These are phyloP conservation scores for Drosophila suboccidentalis DNA, from an alignment of 2,888 invertebrate genomes.

Conservation along the genomic window DNA sequence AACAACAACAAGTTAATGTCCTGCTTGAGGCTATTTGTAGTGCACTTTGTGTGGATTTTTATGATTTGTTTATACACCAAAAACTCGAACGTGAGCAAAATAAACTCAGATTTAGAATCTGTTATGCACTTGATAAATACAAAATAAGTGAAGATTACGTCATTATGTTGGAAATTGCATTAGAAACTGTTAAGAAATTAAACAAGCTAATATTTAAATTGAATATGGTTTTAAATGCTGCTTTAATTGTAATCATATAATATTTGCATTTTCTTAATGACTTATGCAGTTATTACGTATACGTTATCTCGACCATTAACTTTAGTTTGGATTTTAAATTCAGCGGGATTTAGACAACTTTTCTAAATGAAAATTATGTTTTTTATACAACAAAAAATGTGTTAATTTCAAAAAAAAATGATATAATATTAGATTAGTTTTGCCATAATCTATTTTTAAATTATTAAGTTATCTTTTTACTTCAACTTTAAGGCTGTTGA, in stretches of 20 bases:
- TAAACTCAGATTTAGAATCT: constrained; percentile 21
- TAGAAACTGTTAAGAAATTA: neutral
- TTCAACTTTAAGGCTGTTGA: neutral
- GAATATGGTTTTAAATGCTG: neutral
- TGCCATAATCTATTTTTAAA: no score
- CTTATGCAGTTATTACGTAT: neutral
- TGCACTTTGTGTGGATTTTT: constrained; percentile 78
- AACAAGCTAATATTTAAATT: neutral
- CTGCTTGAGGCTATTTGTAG: constrained; percentile 78
- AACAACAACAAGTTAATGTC: constrained; percentile 61
- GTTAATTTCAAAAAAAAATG: no score
- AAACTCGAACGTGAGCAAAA: constrained; percentile 56
- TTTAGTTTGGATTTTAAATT: neutral
- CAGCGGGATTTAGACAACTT: neutral
- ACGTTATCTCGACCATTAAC: neutral
- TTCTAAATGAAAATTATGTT: neutral
- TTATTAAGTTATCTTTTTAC: neutral
- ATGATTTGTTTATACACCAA: constrained; percentile 77
- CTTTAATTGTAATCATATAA: no score
- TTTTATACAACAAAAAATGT: no score
- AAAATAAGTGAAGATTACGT: constrained; percentile 6
- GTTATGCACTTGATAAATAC: constrained; percentile 13
- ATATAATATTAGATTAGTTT: no score
- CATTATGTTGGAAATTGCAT: neutral
- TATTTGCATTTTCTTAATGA: neutral